phyloP scores from a whole-genome alignment of 2,797 vertebrate species.

The Euphonia xanthogaster region DNA sequence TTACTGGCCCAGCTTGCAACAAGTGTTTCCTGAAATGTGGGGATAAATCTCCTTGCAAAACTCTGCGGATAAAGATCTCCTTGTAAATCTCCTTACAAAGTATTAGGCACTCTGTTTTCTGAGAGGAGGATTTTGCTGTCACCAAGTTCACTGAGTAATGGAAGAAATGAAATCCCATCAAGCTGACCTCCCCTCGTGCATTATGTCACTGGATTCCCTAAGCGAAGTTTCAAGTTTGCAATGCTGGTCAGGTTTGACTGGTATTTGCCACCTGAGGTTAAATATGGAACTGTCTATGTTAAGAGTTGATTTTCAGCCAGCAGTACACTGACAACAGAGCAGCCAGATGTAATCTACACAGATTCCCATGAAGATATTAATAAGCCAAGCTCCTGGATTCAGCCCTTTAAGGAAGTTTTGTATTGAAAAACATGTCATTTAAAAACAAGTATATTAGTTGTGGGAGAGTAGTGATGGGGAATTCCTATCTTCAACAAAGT shows the following conservation, averaged over 20 bases:
- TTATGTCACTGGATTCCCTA: neutral
- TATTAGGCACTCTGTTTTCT: neutral
- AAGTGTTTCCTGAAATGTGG: neutral
- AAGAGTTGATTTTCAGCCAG: neutral
- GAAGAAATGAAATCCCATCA: neutral
- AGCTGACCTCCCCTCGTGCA: neutral
- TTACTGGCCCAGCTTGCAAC: neutral
- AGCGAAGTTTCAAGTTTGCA: neutral
- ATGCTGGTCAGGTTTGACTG: neutral
- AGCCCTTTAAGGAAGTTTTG: neutral
- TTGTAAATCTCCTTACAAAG: constrained; percentile 1
- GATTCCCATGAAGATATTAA: neutral
- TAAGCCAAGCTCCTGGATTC: neutral
- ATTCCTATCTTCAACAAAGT: neutral
- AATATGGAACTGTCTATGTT: neutral
- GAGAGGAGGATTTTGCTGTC: neutral
- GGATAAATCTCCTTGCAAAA: neutral
- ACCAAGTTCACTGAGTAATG: neutral
- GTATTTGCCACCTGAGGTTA: neutral
- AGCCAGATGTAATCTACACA: neutral
- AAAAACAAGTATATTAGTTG: neutral
- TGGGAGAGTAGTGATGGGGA: neutral
- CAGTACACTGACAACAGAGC: neutral
- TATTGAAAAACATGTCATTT: neutral
- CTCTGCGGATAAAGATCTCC: neutral